These are phyloP conservation scores for Equus quagga DNA, from an alignment of 2,113 vertebrate species.

Conservation along the genomic window DNA sequence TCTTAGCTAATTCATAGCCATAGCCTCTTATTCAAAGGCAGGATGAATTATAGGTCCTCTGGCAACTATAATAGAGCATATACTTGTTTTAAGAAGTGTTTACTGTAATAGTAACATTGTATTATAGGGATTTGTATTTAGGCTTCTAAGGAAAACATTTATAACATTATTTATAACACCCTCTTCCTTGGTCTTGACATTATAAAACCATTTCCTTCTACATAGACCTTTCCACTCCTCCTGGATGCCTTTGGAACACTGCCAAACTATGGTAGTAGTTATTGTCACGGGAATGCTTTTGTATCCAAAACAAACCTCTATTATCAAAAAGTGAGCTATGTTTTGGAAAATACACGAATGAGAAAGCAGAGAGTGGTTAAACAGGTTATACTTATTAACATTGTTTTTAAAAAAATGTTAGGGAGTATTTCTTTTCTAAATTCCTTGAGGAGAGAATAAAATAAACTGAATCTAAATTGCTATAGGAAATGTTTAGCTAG, in stretches of 20 bases:
- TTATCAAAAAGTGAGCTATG: neutral
- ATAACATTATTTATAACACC: neutral
- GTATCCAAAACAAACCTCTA: neutral
- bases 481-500: neutral
- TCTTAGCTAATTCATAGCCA: slow-evolving; percentile 39
- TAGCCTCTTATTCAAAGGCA: slow-evolving; percentile 10
- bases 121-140: slow-evolving; percentile 49
- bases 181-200: neutral
- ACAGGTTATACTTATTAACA: neutral
- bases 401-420: neutral
- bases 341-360: neutral
- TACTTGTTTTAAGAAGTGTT: neutral
- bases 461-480: neutral
- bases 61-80: neutral
- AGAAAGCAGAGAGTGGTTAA: neutral
- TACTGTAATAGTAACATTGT: slow-evolving; percentile 6
- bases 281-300: neutral
- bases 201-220: neutral
- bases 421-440: neutral
- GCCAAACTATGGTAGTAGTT: neutral
- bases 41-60: slow-evolving; percentile 35
- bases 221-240: neutral
- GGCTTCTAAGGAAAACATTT: slow-evolving; percentile 50
- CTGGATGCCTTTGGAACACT: neutral
- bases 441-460: neutral